Base-by-base conservation (phyloP, 1,140 invertebrate species). In the Pogonomyrmex californicus region DNA sequence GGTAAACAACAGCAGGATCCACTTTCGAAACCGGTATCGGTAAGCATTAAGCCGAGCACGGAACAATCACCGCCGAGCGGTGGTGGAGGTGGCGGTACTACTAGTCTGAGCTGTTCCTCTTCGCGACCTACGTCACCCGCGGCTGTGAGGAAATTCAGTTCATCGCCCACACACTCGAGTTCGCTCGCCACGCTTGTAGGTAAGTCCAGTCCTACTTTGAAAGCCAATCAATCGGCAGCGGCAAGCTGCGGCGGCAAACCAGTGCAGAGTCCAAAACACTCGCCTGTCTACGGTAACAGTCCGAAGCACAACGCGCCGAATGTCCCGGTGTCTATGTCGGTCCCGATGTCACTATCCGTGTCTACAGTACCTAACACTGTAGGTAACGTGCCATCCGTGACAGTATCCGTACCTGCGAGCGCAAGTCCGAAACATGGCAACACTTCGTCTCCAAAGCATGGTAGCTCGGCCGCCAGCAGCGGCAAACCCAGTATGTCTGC, bases 401-500 rank as follows among this genome's bases (percentile, higher is more conserved):
- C 79, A 7, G 79, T 83, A 2, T 60, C 79, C 1, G 66, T 82
- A 87, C 94, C 96, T 81, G 97, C 96, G 63, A 96, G 96, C 86
- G 97, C 95, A 70, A 97, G 96, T 95, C 97, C 97, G 89, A 97
- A 97, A 94, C 96, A 96, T 93, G 96, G 93, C 94, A 81, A 93
- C 17, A 97, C 97, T 0, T 97, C 97, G 36, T 98, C 97, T 4
- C 97, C 97, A 12, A 98, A 98, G 93, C 97, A 98, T 85, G 96
- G 96, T 73, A 96, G 94, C 23, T 96, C 96, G 1, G 95, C 96
- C 1, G 78, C 76, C 10, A 97, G 97, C 86, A 97, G 97, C 0
- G 98, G 98, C 0, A 99, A 99, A 92, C 98, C 98, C 0, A 98
- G 98, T 91, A 98, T 99, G 97, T 98, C 97, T 0, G 96, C 98